Evolutionary conservation across 2,888 invertebrate genomes (phyloP), one percentile per base, ranked within the genome.

Genomic region (Chrysolina americana): DNA sequence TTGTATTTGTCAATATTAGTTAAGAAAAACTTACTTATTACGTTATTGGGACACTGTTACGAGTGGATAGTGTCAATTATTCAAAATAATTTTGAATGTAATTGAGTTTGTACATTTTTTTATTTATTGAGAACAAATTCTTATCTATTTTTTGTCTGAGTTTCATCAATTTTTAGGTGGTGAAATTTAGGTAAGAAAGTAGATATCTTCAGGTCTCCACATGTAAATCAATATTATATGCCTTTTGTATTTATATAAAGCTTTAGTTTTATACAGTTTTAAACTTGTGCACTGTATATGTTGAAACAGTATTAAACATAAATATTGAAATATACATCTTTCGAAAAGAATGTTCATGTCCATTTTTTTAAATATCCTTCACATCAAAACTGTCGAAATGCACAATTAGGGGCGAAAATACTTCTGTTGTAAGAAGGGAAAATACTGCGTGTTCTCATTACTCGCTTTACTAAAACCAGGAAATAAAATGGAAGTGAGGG

Each of bases 251-350:
- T 81, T 83, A 79, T 74, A 80, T 80, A 81, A 82, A 82, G 83
- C 83, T 84, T 84, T 84, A 84, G 83, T 85, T 85, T 85, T 85
- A 81, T 85, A 85, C 84, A 81, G 79, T 83, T 82, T 78, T 77
- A 78, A 81, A 81, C 79, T 81, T 76, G 75, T 84, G 85, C 85
- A 85, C 85, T 85, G 84, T 85, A 84, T 84, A 85, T 85, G 85
- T 85, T 84, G 82, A 80, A 84, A 84, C 85, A 85, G 85, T 85
- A 85, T 85, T 85, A 85, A 83, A 81, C 76, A 78, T 82, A 78
- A 83, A 81, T 82, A 83, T 82, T 83, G 81, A 83, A 84, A 82
- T 78, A 79, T 79, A 81, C 78, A 73, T 53, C 19, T 53, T 53
- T 53, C 53, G 21, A 53, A 44, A 53, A 21, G 53, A 21, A 21